Conservation (phyloP, 1,140 invertebrate species). For the Microplitis demolitor region DNA sequence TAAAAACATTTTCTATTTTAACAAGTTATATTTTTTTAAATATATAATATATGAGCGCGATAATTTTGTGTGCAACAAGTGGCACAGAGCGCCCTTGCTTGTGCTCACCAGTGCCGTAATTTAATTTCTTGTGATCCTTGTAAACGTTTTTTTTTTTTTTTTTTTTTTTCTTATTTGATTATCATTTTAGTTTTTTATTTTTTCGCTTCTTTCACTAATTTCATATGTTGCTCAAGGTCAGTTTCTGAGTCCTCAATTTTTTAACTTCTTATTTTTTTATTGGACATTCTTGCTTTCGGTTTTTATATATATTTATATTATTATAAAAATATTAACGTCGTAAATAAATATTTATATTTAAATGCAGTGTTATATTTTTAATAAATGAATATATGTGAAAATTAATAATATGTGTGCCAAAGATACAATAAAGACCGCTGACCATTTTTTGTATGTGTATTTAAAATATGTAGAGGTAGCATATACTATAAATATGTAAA, state of each 20-base stretch:
- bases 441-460: too few relatives aligned
- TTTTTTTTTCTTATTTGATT: not conserved
- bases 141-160: not conserved
- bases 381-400: too few relatives aligned
- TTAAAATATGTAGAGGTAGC: too few relatives aligned
- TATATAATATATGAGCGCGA: conserved; percentile 34
- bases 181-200: conserved; percentile 20
- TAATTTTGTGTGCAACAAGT: conserved; percentile 41
- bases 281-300: not conserved
- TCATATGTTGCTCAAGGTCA: too few relatives aligned
- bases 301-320: not conserved
- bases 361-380: too few relatives aligned
- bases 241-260: too few relatives aligned
- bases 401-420: too few relatives aligned
- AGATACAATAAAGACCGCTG: too few relatives aligned
- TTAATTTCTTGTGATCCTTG: not conserved
- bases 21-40: not conserved
- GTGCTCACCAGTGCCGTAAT: conserved; percentile 36
- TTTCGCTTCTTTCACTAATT: conserved; percentile 15
- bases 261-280: not conserved
- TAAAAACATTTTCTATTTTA: not conserved
- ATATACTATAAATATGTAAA: too few relatives aligned
- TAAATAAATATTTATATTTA: too few relatives aligned
- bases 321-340: too few relatives aligned
- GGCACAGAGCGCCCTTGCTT: conserved; percentile 40